phyloP scores from a whole-genome alignment of 2,113 vertebrate genomes.

The Brachyistius frenatus region DNA sequence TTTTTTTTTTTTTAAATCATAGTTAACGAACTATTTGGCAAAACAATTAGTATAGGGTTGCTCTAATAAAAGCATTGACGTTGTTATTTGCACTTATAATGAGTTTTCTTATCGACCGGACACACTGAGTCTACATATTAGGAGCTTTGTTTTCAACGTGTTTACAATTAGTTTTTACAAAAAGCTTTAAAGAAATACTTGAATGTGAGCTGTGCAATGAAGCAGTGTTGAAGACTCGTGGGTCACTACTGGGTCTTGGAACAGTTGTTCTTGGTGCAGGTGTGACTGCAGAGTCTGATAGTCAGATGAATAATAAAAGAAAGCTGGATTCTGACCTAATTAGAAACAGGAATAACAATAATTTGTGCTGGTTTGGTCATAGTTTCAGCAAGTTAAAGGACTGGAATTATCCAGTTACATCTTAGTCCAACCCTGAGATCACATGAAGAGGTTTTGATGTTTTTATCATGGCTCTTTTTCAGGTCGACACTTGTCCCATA shows the following conservation, averaged over 20 bases:
- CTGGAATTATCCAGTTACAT: slow-evolving; percentile 37
- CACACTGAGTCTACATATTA: slow-evolving; percentile 25
- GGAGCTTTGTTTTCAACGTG: slow-evolving; percentile 33
- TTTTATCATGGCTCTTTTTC: slow-evolving; percentile 55
- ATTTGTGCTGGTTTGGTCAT: slow-evolving; percentile 60
- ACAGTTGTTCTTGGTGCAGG: slow-evolving; percentile 21
- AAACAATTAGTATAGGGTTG: slow-evolving; percentile 6
- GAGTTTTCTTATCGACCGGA: slow-evolving; percentile 50
- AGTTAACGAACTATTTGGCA: slow-evolving; percentile 41
- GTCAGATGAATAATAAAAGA: slow-evolving; percentile 43
- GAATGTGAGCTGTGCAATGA: slow-evolving; percentile 48
- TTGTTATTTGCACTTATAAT: slow-evolving; percentile 23
- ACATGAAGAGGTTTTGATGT: slow-evolving; percentile 43
- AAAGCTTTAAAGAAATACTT: slow-evolving; percentile 42
- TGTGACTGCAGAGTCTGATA: slow-evolving; percentile 32
- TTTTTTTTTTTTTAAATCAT: background rate
- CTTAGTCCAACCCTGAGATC: slow-evolving; percentile 25
- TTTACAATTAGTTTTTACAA: slow-evolving; percentile 54
- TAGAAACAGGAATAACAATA: slow-evolving; percentile 58
- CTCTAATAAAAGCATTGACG: slow-evolving; percentile 24
- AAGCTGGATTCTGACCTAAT: slow-evolving; percentile 50
- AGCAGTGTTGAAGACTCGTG: slow-evolving; percentile 52
- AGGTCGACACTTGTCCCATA: slow-evolving; percentile 32
- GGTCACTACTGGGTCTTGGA: slow-evolving; percentile 50
- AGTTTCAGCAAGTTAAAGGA: slow-evolving; percentile 33